Base-by-base conservation (phyloP, 1,140 invertebrate species). In the Apis florea region DNA sequence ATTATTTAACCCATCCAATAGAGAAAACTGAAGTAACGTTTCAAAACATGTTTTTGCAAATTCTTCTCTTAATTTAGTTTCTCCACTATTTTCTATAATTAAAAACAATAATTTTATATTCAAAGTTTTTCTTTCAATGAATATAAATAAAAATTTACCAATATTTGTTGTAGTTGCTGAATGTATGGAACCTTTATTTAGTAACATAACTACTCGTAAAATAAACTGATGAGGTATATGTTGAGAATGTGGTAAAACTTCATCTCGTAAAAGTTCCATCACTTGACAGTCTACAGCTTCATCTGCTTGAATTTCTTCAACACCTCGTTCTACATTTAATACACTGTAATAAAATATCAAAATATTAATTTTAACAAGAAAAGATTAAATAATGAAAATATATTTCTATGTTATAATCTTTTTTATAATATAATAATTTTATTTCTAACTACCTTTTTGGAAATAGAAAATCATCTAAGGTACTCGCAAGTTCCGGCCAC, bases 31-130 rank as follows among this genome's bases (percentile, higher is more conserved):
- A 19, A 99, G 95, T 31, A 99, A 94, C 1, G 98, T 99, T 93
- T 99, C 98, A 91, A 99, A 99, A 91, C 98, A 99, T 0, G 97
- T 97, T 90, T 98, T 97, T 31, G 98, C 98, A 94, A 99, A 99
- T 90, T 99, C 98, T 93, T 99, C 98, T 31, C 98, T 93, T 79
- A 97, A 93, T 90, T 97, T 97, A 40, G 96, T 96, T 91, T 98
- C 97, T 84, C 96, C 96, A 88, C 89, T 91, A 81, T 92, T 93
- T 58, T 98, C 97, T 97, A 90, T 67, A 90, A 88, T 85, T 84
- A 54, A 66, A 85, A 31, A 72, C 86, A 61, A 78, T 8, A 68
- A 19, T 19, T 10, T 61, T 74, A 58, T 13, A 66, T 4, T 12
- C 21, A 49, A 11, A 74, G 9, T 49, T 11, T 10, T 15, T 59